Base-by-base conservation (phyloP, 1,140 invertebrate genomes). In the Ips nitidus region DNA sequence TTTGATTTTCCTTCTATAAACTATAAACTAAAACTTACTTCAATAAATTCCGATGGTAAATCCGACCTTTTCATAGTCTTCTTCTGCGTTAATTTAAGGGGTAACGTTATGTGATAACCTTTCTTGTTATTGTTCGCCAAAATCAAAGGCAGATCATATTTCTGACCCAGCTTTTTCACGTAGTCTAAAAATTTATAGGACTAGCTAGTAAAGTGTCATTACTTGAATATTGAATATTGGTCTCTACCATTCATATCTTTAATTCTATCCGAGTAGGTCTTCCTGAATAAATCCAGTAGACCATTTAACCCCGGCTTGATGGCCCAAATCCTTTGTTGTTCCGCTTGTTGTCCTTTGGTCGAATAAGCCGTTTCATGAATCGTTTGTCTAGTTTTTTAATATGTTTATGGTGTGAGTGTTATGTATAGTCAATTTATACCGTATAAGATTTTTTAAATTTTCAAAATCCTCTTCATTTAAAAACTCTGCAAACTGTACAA, bases 321-420 rank as follows among this genome's bases (percentile, higher is more conserved):
- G 41, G 93, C 92, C 81, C 94, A 94, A 78, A 91, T 92, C 74
- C 93, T 86, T 81, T 95, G 92, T 66, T 90, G 85, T 60, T 85
- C 86, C 1, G 90, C 91, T 79, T 88, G 87, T n/a, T 88, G 39
- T 86, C 87, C 75, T 39, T 86, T 68, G 39, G 86, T 86, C 52
- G 81, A 70, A 62, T 84, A 81, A 2, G 88, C 87, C 75, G 94
- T 90, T 61, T 90, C 86, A 81, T 92, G 87, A 60, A 97, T 86
- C 1, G 92, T 83, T 59, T 83, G 82, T 62, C 66, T 69, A 39
- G 41, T 58, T 8, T 40, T 40, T 40, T 4, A 58, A 58, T 41
- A 58, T 58, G 22, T 22, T 22, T 22, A 22, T 22, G 22, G 0
- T 22, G 22, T 22, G 22, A 22, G 22, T n/a, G 4, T 4, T 36